These are phyloP conservation scores for Bradypodion ventrale DNA, from an alignment of 2,797 vertebrate genomes.

Conservation along the genomic window DNA sequence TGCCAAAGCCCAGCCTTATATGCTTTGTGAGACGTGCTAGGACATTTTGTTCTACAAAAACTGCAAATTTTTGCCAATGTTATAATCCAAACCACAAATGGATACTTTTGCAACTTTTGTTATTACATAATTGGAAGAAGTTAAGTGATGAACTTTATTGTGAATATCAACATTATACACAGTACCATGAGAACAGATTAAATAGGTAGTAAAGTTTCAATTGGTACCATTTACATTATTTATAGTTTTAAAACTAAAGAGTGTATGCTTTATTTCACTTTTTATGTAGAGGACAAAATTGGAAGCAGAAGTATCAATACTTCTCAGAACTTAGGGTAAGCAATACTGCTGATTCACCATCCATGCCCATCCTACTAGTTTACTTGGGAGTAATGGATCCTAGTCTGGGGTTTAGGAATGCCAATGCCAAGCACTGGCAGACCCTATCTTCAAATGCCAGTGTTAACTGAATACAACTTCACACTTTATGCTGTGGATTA, in stretches of 20 bases:
- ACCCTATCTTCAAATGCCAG: background rate
- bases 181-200: background rate
- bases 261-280: background rate
- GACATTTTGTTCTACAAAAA: slow-evolving; percentile 52
- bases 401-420: background rate
- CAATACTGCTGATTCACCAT: background rate
- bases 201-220: background rate
- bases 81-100: slow-evolving; percentile 52
- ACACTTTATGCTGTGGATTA: background rate
- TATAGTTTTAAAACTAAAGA: background rate
- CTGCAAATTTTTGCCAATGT: slow-evolving; percentile 38
- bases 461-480: background rate
- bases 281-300: background rate
- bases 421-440: background rate
- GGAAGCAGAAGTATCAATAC: background rate
- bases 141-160: slow-evolving; percentile 2
- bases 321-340: background rate
- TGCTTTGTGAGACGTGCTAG: slow-evolving; percentile 42
- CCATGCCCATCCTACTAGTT: background rate
- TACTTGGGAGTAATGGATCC: background rate
- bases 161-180: slow-evolving; percentile 9
- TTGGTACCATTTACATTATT: background rate
- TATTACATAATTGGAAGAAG: slow-evolving; percentile 8
- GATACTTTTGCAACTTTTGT: slow-evolving; percentile 28
- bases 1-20: slow-evolving; percentile 41